phyloP scores from a whole-genome alignment of 2,888 invertebrate genomes.

The Hirtodrosophila duncani region DNA sequence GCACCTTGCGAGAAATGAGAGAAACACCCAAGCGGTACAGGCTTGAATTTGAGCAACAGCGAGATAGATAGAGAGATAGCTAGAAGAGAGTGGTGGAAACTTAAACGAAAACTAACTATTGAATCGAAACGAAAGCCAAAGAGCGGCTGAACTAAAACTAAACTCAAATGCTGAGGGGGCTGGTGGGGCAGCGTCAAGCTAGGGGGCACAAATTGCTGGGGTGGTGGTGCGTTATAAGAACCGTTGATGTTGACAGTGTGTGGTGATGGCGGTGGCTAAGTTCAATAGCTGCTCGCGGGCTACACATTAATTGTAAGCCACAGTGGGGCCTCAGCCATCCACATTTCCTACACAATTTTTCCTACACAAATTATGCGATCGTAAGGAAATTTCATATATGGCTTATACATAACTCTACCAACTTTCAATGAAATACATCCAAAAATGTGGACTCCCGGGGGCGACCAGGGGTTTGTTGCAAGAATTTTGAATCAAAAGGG shows the following conservation, averaged over 20 bases:
- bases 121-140: slow-evolving; percentile 13
- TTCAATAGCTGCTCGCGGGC: slow-evolving; percentile 45
- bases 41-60: slow-evolving; percentile 8
- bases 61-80: slow-evolving; percentile 17
- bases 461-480: no score
- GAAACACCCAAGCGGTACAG: no score
- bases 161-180: slow-evolving; percentile 14
- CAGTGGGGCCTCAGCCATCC: no score
- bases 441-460: no score
- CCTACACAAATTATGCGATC: no score
- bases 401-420: no score
- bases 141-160: slow-evolving; percentile 41
- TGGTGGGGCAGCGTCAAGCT: background rate
- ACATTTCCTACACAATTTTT: no score
- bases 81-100: slow-evolving; percentile 1
- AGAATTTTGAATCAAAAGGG: no score
- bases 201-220: background rate
- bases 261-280: no score
- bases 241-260: slow-evolving; percentile 45
- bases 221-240: slow-evolving; percentile 34
- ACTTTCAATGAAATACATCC: no score
- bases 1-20: slow-evolving; percentile 58
- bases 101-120: slow-evolving; percentile 31
- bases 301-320: slow-evolving; percentile 33
- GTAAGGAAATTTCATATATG: no score